A percentile compares a stretch with the other conserved stretches of the same genome.
Evolutionary conservation across 2,888 invertebrate species (phyloP).

Genomic region (Nomada ruficornis): DNA sequence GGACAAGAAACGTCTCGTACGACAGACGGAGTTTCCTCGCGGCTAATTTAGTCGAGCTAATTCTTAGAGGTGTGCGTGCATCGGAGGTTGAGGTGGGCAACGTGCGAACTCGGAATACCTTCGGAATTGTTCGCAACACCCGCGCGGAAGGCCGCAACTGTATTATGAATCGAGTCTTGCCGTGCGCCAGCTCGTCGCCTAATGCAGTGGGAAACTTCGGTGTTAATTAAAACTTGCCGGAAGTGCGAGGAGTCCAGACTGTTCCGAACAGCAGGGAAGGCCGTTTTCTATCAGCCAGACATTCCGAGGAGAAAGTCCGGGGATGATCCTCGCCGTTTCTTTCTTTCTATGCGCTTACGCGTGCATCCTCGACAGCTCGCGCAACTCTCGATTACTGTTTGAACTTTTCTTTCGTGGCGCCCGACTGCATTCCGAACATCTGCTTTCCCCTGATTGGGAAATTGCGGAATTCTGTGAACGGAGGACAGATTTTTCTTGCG

Average conservation of each 20-base stretch:
- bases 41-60: background rate
- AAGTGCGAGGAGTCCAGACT: constrained; percentile 38
- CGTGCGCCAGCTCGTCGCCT: background rate
- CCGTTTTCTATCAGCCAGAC: background rate
- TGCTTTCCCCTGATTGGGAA: constrained; percentile 47
- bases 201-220: constrained; percentile 33
- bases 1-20: too few relatives aligned
- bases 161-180: constrained; percentile 22
- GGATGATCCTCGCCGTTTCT: background rate
- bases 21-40: too few relatives aligned
- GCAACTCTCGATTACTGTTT: constrained; percentile 3
- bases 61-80: constrained; percentile 10
- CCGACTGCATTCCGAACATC: constrained; percentile 28
- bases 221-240: constrained; percentile 49
- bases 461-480: background rate
- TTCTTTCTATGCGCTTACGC: background rate
- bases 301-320: background rate
- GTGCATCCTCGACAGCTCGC: background rate
- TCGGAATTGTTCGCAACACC: constrained; percentile 32
- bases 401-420: constrained; percentile 32
- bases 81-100: constrained; percentile 19
- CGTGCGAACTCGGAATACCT: constrained; percentile 49
- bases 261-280: constrained; percentile 25
- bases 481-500: background rate
- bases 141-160: constrained; percentile 1